These are phyloP conservation scores for Chiloscyllium plagiosum DNA, from an alignment of 2,113 vertebrate species.

Conservation along the genomic window DNA sequence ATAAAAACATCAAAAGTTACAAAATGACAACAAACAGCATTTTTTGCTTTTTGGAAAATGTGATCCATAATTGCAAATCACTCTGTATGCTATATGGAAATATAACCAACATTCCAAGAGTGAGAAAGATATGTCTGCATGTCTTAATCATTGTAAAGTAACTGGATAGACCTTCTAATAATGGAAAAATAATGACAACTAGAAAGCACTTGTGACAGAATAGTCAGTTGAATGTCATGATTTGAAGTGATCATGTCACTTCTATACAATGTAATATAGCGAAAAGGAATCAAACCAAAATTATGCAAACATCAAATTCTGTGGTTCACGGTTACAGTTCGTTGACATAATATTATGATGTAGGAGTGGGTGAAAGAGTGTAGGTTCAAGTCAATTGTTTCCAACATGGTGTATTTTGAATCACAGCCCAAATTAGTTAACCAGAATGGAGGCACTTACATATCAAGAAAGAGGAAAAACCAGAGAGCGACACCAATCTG, in stretches of 20 bases:
- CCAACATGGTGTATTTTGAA: neutral
- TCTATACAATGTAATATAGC: neutral
- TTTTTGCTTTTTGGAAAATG: neutral
- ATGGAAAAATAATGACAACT: neutral
- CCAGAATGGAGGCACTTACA: neutral
- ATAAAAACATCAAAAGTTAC: neutral
- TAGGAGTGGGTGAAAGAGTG: too few species aligned
- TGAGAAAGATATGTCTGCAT: neutral
- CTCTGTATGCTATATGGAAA: neutral
- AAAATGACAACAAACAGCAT: neutral
- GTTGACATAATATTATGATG: neutral
- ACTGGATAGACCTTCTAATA: neutral
- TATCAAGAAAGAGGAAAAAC: neutral
- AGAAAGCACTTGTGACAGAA: neutral
- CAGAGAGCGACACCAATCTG: neutral
- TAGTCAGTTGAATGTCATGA: neutral
- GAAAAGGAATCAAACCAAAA: neutral
- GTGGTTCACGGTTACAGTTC: neutral
- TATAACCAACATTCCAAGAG: neutral
- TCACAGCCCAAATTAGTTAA: constrained; percentile 4
- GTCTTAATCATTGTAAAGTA: too few species aligned
- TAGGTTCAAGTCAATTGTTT: neutral
- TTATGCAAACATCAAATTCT: too few species aligned
- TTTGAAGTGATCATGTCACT: neutral
- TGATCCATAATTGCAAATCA: neutral